phyloP scores from a whole-genome alignment of 2,113 vertebrate species.

The Lepisosteus oculatus region DNA sequence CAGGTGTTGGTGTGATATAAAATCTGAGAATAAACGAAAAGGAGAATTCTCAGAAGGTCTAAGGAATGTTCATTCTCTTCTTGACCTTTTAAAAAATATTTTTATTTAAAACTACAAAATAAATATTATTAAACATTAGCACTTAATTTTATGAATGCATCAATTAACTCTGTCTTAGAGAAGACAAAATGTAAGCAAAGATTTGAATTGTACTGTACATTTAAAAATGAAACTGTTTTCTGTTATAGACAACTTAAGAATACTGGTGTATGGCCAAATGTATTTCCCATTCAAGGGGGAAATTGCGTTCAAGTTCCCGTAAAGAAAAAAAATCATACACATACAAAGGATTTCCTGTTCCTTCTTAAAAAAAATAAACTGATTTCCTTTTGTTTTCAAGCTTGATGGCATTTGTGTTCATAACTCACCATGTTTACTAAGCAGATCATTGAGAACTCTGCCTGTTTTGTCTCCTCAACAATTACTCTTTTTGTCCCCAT shows the following conservation, averaged over 20 bases:
- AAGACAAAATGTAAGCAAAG: background rate
- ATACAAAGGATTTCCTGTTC: conserved; percentile 45
- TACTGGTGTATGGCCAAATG: conserved; percentile 21
- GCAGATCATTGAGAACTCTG: conserved; percentile 34
- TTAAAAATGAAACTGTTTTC: background rate
- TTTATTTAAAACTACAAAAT: background rate
- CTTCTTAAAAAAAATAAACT: conserved; percentile 25
- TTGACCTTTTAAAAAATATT: background rate
- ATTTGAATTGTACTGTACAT: background rate
- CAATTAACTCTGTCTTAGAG: too few relatives aligned
- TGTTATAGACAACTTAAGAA: conserved; percentile 17
- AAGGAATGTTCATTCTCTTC: background rate
- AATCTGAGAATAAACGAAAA: conserved; percentile 16
- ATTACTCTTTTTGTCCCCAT: conserved; percentile 4
- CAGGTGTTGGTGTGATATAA: conserved; percentile 43
- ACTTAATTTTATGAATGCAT: too few relatives aligned
- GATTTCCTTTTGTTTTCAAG: conserved; percentile 30
- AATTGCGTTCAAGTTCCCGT: background rate
- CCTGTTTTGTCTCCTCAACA: background rate
- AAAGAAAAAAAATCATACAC: conserved; percentile 5
- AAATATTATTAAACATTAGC: background rate
- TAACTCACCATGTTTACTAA: conserved; percentile 34
- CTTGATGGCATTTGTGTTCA: conserved; percentile 13
- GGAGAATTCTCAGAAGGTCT: background rate
- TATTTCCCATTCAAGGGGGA: conserved; percentile 17